Base-by-base conservation (phyloP, 2,888 invertebrate species). In the Nomada fucata region DNA sequence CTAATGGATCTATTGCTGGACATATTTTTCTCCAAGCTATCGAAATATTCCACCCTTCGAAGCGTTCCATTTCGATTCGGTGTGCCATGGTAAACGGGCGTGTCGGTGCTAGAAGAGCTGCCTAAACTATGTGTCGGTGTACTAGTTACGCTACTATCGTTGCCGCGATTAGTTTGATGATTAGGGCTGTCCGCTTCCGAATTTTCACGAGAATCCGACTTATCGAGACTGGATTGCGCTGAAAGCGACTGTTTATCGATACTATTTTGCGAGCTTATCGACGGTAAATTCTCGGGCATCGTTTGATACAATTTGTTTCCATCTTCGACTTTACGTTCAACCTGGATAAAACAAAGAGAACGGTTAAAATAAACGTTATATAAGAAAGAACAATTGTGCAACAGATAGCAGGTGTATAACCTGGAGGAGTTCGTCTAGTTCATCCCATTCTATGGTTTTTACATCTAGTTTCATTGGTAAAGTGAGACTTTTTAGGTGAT, bases 301-400 rank as follows among this genome's bases (percentile, higher is more conserved):
- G 96, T 97, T 94, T 96, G 96, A 92, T 96, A 96, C 47, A 95
- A 92, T 91, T 96, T 96, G 63, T 96, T 95, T 71, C 95, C 94
- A 63, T 96, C 95, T 82, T 95, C 95, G 20, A 95, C 93, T 89
- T 95, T 95, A 55, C 96, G 94, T 91, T 96, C 96, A 2, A 96
- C 96, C 93, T 94, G 78, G 0, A 52, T 5, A 57, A 78, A 64
- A 18, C n/a, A 26, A 36, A 13, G 15, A 5, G 36, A 36, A 15
- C 26, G 18, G 18, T 61, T 67, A 81, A 67, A 53, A 53, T 60
- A 15, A 15, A 55, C 53, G n/a, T 36, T 36, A 47, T 18, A 44
- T 53, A 13, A 15, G 29, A 20, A 36, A 53, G 23, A 60, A 55
- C 10, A 15, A 36, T 15, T 42, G 23, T 36, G 13, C 15, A 47